These are phyloP conservation scores for Rhagoletis pomonella DNA, from an alignment of 1,140 invertebrate genomes.

Conservation along the genomic window DNA sequence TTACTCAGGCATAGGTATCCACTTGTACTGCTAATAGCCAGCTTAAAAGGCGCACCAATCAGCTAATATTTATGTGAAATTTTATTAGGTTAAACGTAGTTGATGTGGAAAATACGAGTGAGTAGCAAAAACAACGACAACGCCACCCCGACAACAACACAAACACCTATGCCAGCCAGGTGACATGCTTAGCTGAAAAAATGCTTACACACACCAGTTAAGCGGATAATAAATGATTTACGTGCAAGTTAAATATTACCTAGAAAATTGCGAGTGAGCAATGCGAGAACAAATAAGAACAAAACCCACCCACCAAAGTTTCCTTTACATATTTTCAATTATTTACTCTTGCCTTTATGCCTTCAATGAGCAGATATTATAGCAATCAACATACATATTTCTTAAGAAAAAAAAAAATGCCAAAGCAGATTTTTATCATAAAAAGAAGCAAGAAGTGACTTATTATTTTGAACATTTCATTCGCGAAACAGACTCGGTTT, in stretches of 20 bases:
- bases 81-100: slow-evolving; percentile 11
- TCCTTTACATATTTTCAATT: too few relatives aligned
- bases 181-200: slow-evolving; percentile 4
- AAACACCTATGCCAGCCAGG: background rate
- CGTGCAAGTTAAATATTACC: background rate
- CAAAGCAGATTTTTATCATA: too few relatives aligned
- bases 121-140: slow-evolving; percentile 1
- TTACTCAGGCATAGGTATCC: background rate
- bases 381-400: too few relatives aligned
- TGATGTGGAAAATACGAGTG: background rate
- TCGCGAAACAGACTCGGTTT: too few relatives aligned
- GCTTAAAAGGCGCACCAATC: slow-evolving; percentile 8
- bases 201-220: background rate
- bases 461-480: too few relatives aligned
- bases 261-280: background rate
- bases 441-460: too few relatives aligned
- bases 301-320: background rate
- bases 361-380: too few relatives aligned
- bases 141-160: background rate
- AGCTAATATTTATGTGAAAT: slow-evolving; percentile 1
- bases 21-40: background rate
- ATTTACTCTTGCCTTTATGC: background rate
- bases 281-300: background rate
- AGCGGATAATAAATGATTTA: slow-evolving; percentile 22
- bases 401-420: too few relatives aligned